Base-by-base conservation (phyloP, 2,888 invertebrate genomes). In the Eueremaeus valkanovi region DNA sequence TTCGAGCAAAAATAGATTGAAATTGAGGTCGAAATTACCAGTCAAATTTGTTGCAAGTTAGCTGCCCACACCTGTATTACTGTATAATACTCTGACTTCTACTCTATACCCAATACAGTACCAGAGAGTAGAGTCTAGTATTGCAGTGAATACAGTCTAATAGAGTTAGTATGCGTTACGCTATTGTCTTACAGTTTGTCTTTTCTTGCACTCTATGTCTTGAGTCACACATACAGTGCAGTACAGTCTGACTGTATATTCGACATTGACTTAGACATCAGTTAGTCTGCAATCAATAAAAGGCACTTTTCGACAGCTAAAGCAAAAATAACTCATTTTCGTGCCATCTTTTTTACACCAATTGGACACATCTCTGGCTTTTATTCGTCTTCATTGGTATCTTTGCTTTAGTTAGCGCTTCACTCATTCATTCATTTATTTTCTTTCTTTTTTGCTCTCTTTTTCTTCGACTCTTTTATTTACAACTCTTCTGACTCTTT, bases 321-420 rank as follows among this genome's bases (percentile, higher is more conserved):
- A 13, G 40, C 40, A 40, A 40, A 42, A 68, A 68, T 42, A 68
- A 42, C 21, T 42, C 33, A 68, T 68, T 40, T 68, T 11, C 27
- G 40, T 68, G 68, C 68, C 68, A 68, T 68, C 68, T 18, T 68
- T 68, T 68, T 68, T 33, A 68, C 68, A 68, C 68, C 68, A n/a
- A 42, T 68, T 68, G 68, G 68, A 68, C 68, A 68, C 40, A 68
- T n/a, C 13, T 66, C 66, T 66, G 29, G 1, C 21, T 21, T 36
- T 6, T 16, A 33, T 66, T 66, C 36, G n/a, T 61, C 31, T n/a
- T 42, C 11, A 13, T 6, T 68, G 13, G n/a, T 33, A 18, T 6
- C 27, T 68, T 33, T 6, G 31, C 31, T 61, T 61, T 61, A 29
- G 61, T 33, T 61, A 58, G 27, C 40, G 16, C 27, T 21, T 29